Percentiles rank a stretch among this genome's conserved stretches.
Conservation (phyloP, 1,140 invertebrate species). For the Anthonomus grandis region DNA sequence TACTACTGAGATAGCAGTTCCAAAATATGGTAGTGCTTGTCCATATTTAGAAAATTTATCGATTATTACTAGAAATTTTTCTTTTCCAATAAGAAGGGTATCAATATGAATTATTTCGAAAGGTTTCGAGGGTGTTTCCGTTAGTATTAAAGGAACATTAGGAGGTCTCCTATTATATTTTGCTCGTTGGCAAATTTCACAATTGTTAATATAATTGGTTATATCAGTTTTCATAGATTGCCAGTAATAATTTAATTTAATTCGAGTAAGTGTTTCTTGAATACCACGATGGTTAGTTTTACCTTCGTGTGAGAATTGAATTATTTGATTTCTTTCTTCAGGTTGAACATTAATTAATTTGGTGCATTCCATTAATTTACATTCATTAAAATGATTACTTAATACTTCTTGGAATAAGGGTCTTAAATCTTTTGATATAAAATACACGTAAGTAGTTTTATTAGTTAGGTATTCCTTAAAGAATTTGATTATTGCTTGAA, state of each 20-base stretch:
- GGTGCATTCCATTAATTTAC: slow-evolving; percentile 2
- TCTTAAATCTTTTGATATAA: slow-evolving; percentile 8
- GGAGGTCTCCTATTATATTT: slow-evolving; percentile 6
- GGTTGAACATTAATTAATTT: slow-evolving; percentile 2
- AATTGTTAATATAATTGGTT: slow-evolving; percentile 25
- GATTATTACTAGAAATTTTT: background rate
- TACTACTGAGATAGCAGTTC: slow-evolving; percentile 8
- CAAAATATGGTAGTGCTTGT: slow-evolving; percentile 22
- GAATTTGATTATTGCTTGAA: background rate
- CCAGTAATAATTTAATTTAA: slow-evolving; percentile 22
- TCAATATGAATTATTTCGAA: slow-evolving; percentile 1
- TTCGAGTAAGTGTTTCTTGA: slow-evolving; percentile 14
- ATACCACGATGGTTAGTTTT: slow-evolving; percentile 27
- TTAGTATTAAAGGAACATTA: slow-evolving; percentile 15
- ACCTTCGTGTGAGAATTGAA: slow-evolving; percentile 10
- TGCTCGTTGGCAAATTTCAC: slow-evolving; percentile 10
- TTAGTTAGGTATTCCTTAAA: background rate
- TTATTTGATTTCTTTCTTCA: background rate
- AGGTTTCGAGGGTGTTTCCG: background rate
- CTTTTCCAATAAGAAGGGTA: background rate
- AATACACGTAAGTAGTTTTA: slow-evolving; percentile 6
- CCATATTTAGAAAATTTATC: slow-evolving; percentile 21
- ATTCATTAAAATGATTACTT: background rate
- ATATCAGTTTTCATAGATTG: slow-evolving; percentile 15
- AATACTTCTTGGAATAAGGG: background rate